A percentile compares a stretch with the other conserved stretches of the same genome.
phyloP scores from a whole-genome alignment of 2,113 vertebrate species.

The Psittacula cyanocephala region DNA sequence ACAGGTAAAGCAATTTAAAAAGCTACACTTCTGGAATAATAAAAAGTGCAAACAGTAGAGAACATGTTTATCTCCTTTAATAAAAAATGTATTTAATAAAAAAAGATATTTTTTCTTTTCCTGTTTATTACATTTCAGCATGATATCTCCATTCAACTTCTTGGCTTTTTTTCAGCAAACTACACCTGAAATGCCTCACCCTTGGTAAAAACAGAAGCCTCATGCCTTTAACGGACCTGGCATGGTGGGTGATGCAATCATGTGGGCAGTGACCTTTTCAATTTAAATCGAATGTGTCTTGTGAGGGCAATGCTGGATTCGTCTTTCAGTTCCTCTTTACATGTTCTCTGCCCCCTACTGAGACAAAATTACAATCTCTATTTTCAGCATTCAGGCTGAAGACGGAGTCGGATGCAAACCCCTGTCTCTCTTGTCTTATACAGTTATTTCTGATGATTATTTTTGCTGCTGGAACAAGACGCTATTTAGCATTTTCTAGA shows the following conservation, averaged over 20 bases:
- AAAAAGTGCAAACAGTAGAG: background rate
- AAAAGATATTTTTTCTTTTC: background rate
- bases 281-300: background rate
- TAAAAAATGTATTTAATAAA: background rate
- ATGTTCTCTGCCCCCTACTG: background rate
- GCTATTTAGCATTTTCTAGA: background rate
- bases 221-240: background rate
- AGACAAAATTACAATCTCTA: background rate
- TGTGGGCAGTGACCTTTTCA: constrained; percentile 38
- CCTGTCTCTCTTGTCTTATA: background rate
- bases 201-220: background rate
- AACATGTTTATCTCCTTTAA: background rate
- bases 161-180: background rate
- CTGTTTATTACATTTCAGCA: background rate
- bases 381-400: background rate
- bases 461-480: background rate
- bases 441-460: background rate
- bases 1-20: background rate
- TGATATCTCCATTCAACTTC: background rate
- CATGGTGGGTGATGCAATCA: background rate
- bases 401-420: background rate
- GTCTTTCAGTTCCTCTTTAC: background rate
- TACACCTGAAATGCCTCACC: background rate
- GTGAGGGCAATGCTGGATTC: background rate
- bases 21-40: background rate